These are phyloP conservation scores for Baccha elongata DNA, from an alignment of 2,888 invertebrate genomes.

Conservation along the genomic window DNA sequence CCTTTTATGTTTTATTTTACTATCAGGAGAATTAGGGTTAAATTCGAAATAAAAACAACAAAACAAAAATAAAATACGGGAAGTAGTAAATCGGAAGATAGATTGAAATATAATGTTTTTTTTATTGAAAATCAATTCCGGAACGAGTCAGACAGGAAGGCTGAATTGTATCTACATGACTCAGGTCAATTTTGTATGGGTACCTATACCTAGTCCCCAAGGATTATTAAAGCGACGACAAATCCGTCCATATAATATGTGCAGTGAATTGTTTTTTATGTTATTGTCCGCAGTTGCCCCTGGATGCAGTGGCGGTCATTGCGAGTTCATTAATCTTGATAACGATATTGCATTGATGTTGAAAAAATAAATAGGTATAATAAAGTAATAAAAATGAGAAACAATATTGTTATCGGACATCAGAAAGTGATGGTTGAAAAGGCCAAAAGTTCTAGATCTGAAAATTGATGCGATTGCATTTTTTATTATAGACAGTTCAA, in stretches of 20 bases:
- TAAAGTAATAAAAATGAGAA: conserved; percentile 9
- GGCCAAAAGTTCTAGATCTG: neutral
- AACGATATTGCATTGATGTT: conserved; percentile 41
- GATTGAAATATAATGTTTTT: conserved; percentile 4
- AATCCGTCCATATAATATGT: conserved; percentile 10
- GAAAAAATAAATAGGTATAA: conserved; percentile 27
- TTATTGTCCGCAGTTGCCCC: conserved; percentile 56
- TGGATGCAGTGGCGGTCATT: conserved; percentile 44
- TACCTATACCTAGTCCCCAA: conserved; percentile 11
- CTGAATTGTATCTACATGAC: conserved; percentile 21
- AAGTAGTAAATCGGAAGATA: conserved; percentile 12
- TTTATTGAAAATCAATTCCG: conserved; percentile 49
- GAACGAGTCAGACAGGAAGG: conserved; percentile 9
- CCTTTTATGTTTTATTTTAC: conserved; percentile 27
- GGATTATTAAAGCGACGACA: conserved; percentile 10
- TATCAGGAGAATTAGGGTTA: conserved; percentile 55
- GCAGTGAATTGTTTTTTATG: neutral
- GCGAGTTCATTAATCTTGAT: conserved; percentile 64
- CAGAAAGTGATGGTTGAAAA: neutral
- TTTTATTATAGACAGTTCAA: no score
- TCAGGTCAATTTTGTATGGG: conserved; percentile 28
- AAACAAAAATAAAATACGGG: conserved; percentile 17
- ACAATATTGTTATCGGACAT: neutral
- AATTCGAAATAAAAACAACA: conserved; percentile 16
- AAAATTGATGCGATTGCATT: no score